Evolutionary conservation across 1,140 invertebrate genomes (phyloP), one percentile per base, ranked within the genome.

Genomic region (Drosophila biarmipes): DNA sequence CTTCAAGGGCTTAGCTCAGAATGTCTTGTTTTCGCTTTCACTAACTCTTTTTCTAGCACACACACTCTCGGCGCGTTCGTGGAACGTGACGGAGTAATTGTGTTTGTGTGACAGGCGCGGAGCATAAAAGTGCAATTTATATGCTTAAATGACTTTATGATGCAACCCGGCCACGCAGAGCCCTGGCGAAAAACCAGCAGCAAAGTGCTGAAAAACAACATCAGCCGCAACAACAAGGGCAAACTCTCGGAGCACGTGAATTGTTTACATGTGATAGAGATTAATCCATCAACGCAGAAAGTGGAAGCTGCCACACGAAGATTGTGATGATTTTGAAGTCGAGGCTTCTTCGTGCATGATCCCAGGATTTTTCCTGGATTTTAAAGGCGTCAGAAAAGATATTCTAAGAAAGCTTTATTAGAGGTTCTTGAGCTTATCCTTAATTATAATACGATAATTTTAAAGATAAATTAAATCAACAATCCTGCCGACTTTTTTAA

Each of bases 101-200:
- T 75, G 74, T 86, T 66, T 78, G 64, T 58, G 71, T 54, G 75
- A 77, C 79, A 78, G 69, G 69, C 61, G 62, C 59, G 49, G 55
- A 73, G 72, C 61, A 89, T 77, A 84, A 87, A 87, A 87, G 79
- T 87, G 84, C 84, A 87, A 87, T 87, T 87, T 87, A 84, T 87
- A 89, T 89, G 84, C 84, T 87, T 69, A 89, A 89, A 89, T 87
- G 84, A 87, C 84, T 87, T 87, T 87, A 87, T 87, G 84, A 89
- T 89, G 71, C 74, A 69, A 64, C 56, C 38, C 46, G 45, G 54
- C 48, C 61, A 38, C 37, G 54, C 27, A 64, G 38, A 43, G 64
- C 17, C 48, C 29, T 4, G 54, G 52, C 17, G 27, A 56, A 63
- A 61, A 53, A 40, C 38, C 40, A 73, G 46, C 7, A 34, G 55